A percentile compares a stretch with the other conserved stretches of the same genome.
These are phyloP conservation scores for Endotricha flammealis DNA, from an alignment of 2,888 invertebrate genomes.

Conservation along the genomic window DNA sequence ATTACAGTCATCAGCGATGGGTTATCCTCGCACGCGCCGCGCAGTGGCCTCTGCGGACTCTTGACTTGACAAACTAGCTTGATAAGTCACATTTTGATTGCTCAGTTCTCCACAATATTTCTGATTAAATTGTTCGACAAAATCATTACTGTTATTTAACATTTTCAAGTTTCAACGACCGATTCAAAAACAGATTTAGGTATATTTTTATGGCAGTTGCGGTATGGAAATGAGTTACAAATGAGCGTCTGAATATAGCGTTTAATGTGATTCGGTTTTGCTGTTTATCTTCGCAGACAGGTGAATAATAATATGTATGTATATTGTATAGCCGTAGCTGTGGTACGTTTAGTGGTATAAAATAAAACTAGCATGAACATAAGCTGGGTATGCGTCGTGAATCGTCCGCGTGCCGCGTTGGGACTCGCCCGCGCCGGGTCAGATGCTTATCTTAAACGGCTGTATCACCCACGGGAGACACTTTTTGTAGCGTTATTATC, in stretches of 20 bases:
- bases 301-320: slow-evolving; percentile 3
- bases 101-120: no score
- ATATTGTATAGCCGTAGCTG: neutral
- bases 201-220: no score
- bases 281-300: neutral
- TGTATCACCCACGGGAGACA: slow-evolving; percentile 75
- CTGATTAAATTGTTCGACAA: neutral
- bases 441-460: slow-evolving; percentile 76
- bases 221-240: neutral
- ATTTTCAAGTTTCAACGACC: no score
- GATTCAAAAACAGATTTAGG: no score
- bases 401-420: slow-evolving; percentile 65
- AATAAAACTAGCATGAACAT: slow-evolving; percentile 47
- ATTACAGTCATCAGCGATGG: slow-evolving; percentile 45
- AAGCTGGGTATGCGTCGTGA: slow-evolving; percentile 64
- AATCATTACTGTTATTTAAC: neutral
- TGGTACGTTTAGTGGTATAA: slow-evolving; percentile 35
- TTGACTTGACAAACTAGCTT: slow-evolving; percentile 12
- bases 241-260: neutral
- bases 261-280: neutral
- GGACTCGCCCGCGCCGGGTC: slow-evolving; percentile 55
- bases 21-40: slow-evolving; percentile 54
- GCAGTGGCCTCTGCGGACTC: slow-evolving; percentile 13
- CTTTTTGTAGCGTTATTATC: slow-evolving; percentile 71
- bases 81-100: slow-evolving; percentile 10